Conservation (phyloP, 2,888 invertebrate species). For the Tuta absoluta region DNA sequence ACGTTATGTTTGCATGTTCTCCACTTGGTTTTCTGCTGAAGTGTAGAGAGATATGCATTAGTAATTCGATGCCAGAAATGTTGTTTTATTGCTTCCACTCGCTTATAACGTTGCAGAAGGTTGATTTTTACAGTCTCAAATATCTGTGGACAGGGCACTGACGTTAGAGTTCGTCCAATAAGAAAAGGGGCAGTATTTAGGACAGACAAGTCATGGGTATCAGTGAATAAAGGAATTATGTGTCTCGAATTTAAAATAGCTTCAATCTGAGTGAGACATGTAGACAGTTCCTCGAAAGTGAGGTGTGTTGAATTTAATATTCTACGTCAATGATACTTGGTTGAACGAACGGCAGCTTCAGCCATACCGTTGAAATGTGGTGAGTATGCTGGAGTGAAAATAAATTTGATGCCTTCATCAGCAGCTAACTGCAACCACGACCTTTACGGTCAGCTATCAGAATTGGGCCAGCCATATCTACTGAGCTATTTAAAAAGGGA, state of each 20-base stretch:
- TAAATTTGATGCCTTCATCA: constrained; percentile 26
- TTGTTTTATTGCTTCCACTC: too few relatives aligned
- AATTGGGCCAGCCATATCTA: constrained; percentile 32
- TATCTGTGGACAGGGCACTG: constrained; percentile 26
- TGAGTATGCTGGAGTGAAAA: constrained; percentile 29
- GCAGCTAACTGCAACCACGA: constrained; percentile 22
- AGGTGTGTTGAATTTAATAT: constrained; percentile 27
- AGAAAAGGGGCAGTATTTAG: constrained; percentile 34
- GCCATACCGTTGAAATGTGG: constrained; percentile 34
- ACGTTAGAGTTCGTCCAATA: constrained; percentile 29
- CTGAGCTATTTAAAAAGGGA: constrained; percentile 10
- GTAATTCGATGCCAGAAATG: too few relatives aligned
- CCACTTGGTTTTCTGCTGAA: constrained; percentile 30
- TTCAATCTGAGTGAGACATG: constrained; percentile 33
- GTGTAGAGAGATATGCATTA: too few relatives aligned
- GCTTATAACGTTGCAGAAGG: constrained; percentile 16
- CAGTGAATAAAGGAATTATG: constrained; percentile 29
- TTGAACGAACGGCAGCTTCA: constrained; percentile 33
- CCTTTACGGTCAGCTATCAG: constrained; percentile 31
- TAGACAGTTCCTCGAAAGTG: constrained; percentile 34
- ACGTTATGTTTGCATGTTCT: constrained; percentile 21
- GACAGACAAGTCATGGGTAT: constrained; percentile 29
- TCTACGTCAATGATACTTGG: constrained; percentile 31
- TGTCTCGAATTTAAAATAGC: constrained; percentile 35
- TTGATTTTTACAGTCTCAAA: constrained; percentile 20